Base-by-base conservation (phyloP, 2,888 invertebrate species). In the Brachycybe producta region DNA sequence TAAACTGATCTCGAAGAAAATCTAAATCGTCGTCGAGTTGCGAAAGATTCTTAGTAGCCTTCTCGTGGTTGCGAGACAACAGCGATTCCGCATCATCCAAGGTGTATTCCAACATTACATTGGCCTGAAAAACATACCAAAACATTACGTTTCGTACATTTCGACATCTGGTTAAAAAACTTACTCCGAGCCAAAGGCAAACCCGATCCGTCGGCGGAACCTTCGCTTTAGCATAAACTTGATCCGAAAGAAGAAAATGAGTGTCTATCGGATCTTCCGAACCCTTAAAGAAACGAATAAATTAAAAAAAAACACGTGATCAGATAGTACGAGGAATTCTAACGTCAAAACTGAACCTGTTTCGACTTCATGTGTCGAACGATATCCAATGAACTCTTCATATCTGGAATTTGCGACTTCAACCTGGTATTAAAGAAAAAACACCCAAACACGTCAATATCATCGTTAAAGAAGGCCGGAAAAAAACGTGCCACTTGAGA, bases 21-120 rank as follows among this genome's bases (percentile, higher is more conserved):
- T 92, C 90, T 59, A 95, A 75, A 72, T 95, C 94, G 64, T 87
- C 82, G 61, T 91, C 88, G 34, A 94, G 82, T 67, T 82, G 82
- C 53, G 75, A 75, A 53, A 92, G 72, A 68, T 86, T 86, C 62
- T 79, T 81, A 59, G 80, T 81, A 11, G 94, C 92, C 43, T 84
- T 79, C 47, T 77, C 76, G 66, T 86, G 80, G 67, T 88, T 90
- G 61, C 86, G 83, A 52, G 78, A 76, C 23, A 95, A 71, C 50
- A 94, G 71, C 53, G 77, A 75, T 65, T 87, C 81, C 27, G 94
- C 94, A 70, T 94, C 95, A 57, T 85, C 82, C 58, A 95, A 70
- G 24, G 81, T 78, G 70, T 95, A 97, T 70, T 97, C 95, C 61
- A 97, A 71, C 95, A 97, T 97, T 4, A 95, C 91, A 73, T 94